These are phyloP conservation scores for Oxyteleia sp. DNA, from an alignment of 2,888 invertebrate species.

Conservation along the genomic window DNA sequence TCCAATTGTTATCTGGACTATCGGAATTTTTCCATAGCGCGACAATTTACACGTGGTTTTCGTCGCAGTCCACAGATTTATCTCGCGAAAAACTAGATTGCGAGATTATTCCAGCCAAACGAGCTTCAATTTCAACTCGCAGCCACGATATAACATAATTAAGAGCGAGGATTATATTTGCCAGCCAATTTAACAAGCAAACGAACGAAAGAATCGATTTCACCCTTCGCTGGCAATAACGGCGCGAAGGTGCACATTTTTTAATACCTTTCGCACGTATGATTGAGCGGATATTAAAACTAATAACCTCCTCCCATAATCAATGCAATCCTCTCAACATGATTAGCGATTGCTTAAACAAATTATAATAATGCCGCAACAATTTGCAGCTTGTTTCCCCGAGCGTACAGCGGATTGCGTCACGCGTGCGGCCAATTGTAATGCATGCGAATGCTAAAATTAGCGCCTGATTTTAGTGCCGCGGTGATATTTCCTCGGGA, in stretches of 20 bases:
- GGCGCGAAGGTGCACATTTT: no score
- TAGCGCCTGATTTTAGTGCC: background rate
- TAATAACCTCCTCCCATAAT: conserved; percentile 7
- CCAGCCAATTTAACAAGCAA: background rate
- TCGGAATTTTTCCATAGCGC: conserved; percentile 19
- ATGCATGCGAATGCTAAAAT: conserved; percentile 29
- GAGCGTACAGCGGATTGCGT: background rate
- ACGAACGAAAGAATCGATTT: no score
- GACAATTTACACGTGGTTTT: conserved; percentile 37
- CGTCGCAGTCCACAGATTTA: conserved; percentile 20
- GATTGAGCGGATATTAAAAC: conserved; percentile 4
- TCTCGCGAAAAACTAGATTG: conserved; percentile 22
- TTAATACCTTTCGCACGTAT: conserved; percentile 1
- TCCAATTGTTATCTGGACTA: conserved; percentile 47
- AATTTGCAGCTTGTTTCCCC: conserved; percentile 23
- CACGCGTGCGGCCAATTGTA: conserved; percentile 1
- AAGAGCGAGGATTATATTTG: background rate
- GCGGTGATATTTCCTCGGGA: no score
- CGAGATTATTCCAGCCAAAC: conserved; percentile 23
- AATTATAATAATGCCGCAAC: conserved; percentile 12
- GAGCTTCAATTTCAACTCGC: conserved; percentile 14
- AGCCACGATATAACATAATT: conserved; percentile 17
- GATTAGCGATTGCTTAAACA: conserved; percentile 20
- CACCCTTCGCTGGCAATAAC: no score
- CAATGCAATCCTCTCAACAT: background rate